A percentile compares a stretch with the other conserved stretches of the same genome.
Evolutionary conservation across 2,113 vertebrate genomes (phyloP).

Genomic region (Chlamydotis undulata): DNA sequence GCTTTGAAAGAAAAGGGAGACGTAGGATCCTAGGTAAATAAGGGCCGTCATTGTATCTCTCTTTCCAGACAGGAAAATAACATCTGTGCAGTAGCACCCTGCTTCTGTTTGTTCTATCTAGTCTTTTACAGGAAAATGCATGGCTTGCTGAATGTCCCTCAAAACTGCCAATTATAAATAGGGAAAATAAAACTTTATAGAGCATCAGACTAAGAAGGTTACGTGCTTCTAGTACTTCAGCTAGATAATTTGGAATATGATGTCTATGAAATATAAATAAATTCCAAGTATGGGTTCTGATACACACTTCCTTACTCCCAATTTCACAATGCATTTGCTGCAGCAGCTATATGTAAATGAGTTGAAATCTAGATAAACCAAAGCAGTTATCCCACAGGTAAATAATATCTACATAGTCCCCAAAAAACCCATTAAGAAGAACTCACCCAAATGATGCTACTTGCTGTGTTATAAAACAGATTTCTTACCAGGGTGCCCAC

Average conservation of each 20-base stretch:
- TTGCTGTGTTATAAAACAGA: neutral
- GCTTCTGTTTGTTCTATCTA: neutral
- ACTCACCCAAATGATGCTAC: neutral
- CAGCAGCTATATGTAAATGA: neutral
- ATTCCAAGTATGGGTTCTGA: neutral
- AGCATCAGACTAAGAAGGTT: neutral
- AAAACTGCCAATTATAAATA: neutral
- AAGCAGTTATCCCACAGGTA: neutral
- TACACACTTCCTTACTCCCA: neutral
- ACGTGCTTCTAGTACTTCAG: neutral
- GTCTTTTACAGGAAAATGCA: neutral
- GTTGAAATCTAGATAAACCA: neutral
- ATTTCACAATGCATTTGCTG: neutral
- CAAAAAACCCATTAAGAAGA: fast-evolving
- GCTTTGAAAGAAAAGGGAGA: neutral
- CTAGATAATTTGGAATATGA: neutral
- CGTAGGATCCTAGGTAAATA: neutral
- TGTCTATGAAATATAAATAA: neutral
- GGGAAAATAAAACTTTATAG: neutral
- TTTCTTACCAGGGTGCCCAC: neutral
- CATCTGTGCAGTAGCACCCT: neutral
- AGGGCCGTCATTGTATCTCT: neutral
- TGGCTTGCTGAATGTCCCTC: neutral
- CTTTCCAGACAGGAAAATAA: neutral
- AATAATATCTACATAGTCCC: neutral